Evolutionary conservation across 2,797 vertebrate genomes (phyloP).

Genomic region (Premnoplex brunnescens): DNA sequence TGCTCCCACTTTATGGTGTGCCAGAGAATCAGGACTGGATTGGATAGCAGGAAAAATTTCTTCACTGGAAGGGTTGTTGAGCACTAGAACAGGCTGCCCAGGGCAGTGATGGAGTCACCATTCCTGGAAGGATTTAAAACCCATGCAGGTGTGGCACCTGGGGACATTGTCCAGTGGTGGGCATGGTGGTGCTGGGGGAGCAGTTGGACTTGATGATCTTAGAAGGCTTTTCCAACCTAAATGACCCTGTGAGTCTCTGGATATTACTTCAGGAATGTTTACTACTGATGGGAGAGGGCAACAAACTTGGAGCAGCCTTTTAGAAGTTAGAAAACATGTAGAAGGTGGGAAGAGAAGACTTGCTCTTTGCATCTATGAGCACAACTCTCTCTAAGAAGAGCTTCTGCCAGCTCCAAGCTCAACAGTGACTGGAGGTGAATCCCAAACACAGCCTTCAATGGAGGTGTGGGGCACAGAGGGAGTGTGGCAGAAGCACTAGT

Average conservation of each 20-base stretch:
- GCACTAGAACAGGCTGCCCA: not conserved
- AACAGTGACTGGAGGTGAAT: not conserved
- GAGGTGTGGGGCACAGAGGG: not conserved
- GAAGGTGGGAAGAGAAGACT: not conserved
- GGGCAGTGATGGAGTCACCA: not conserved
- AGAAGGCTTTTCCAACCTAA: not conserved
- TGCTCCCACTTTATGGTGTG: not conserved
- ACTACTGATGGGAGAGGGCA: not conserved
- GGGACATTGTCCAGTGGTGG: not conserved
- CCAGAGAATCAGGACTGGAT: not conserved
- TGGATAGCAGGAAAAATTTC: accelerated
- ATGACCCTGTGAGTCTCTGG: not conserved
- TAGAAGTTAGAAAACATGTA: not conserved
- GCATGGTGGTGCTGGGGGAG: not conserved
- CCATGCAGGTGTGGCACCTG: not conserved
- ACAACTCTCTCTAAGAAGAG: not conserved
- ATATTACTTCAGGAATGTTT: not conserved
- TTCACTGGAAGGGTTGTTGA: not conserved
- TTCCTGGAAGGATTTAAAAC: not conserved
- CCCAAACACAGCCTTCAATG: not conserved
- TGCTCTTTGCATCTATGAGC: not conserved
- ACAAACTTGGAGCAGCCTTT: not conserved
- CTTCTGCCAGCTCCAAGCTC: not conserved
- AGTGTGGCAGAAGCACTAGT: not conserved
- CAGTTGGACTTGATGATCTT: not conserved